Evolutionary conservation across 1,140 invertebrate genomes (phyloP).

Genomic region (Sitophilus oryzae): DNA sequence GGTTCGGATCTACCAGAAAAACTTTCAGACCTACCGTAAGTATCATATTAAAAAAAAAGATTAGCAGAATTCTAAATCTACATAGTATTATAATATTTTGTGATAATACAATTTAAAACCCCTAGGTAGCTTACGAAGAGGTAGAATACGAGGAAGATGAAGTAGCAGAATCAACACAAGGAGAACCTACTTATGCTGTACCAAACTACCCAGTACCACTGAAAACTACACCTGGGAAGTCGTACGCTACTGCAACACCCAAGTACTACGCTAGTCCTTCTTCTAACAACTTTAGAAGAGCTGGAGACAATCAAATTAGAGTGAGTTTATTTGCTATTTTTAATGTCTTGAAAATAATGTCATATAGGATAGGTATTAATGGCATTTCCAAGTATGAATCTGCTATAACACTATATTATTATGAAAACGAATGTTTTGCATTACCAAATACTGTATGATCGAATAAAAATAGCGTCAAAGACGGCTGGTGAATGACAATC

Average conservation of each 20-base stretch:
- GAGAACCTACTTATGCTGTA: constrained; percentile 32
- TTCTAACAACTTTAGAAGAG: background rate
- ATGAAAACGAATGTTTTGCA: no score
- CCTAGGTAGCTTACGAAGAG: constrained; percentile 19
- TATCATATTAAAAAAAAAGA: background rate
- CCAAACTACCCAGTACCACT: constrained; percentile 25
- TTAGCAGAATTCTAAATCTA: background rate
- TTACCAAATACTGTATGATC: no score
- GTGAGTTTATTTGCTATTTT: background rate
- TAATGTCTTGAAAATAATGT: no score
- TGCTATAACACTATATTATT: no score
- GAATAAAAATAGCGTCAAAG: no score
- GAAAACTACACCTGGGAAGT: constrained; percentile 13
- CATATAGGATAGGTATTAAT: no score
- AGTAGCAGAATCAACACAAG: constrained; percentile 31
- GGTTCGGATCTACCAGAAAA: constrained; percentile 32
- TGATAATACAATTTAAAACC: no score
- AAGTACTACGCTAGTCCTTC: background rate
- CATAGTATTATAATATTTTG: background rate
- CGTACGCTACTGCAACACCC: constrained; percentile 6
- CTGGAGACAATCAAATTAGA: background rate
- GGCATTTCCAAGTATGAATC: no score
- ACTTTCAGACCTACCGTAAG: constrained; percentile 24
- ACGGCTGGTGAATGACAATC: no score
- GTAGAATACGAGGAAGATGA: constrained; percentile 25